Evolutionary conservation across 2,888 invertebrate genomes (phyloP).

Genomic region (Pristionchus mayeri): DNA sequence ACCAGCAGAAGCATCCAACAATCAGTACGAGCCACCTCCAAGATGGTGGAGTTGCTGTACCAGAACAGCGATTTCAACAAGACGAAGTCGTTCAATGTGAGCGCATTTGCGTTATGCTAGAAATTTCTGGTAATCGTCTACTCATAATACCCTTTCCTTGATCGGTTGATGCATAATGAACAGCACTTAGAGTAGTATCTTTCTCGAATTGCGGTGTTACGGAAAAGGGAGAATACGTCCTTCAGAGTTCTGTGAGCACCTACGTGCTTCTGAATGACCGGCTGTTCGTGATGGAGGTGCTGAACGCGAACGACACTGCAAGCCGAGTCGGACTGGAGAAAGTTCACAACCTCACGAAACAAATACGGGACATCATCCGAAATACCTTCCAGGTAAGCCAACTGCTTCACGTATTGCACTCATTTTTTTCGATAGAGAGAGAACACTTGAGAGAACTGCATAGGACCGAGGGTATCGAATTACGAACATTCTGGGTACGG

Average conservation of each 20-base stretch:
- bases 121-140: too few relatives aligned
- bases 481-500: not conserved
- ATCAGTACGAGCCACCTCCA: not conserved
- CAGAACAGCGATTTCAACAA: conserved; percentile 7
- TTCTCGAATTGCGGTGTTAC: too few relatives aligned
- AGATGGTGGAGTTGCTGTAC: not conserved
- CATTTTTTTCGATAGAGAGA: too few relatives aligned
- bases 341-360: not conserved
- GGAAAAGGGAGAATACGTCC: too few relatives aligned
- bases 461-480: not conserved
- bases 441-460: too few relatives aligned
- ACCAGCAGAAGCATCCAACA: not conserved
- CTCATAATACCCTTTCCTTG: too few relatives aligned
- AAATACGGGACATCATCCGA: not conserved
- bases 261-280: not conserved
- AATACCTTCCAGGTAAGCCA: too few relatives aligned
- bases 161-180: too few relatives aligned
- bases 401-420: too few relatives aligned
- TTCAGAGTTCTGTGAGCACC: not conserved
- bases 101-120: too few relatives aligned
- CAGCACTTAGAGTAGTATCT: too few relatives aligned
- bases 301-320: not conserved
- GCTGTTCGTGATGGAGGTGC: conserved; percentile 5
- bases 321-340: conserved; percentile 7
- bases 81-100: conserved; percentile 5